Evolutionary conservation across 2,113 vertebrate species (phyloP).

Genomic region (Pterophyllum scalare): DNA sequence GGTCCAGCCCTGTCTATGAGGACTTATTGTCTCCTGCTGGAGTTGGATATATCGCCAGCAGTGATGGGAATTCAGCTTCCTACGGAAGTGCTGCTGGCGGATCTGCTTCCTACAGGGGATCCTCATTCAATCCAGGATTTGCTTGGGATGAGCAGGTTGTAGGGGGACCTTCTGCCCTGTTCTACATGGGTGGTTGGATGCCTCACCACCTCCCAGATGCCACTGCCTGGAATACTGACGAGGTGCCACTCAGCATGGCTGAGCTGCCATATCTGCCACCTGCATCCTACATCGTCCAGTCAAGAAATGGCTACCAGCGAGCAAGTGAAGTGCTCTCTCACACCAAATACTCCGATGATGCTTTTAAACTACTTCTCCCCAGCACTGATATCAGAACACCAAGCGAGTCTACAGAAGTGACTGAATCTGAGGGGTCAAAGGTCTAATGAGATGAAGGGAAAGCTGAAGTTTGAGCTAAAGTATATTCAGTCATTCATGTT

Average conservation of each 20-base stretch:
- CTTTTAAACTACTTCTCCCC: not conserved
- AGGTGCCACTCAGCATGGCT: not conserved
- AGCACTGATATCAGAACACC: not conserved
- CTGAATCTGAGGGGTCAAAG: not conserved
- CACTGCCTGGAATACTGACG: not conserved
- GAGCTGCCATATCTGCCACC: not conserved
- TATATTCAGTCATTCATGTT: too few relatives aligned
- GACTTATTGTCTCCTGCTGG: not conserved
- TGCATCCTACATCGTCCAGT: constrained; percentile 4
- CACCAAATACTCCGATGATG: not conserved
- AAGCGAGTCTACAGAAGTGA: not conserved
- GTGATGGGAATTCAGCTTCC: not conserved
- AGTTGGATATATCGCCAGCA: not conserved
- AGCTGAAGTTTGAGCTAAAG: too few relatives aligned
- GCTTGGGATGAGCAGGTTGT: not conserved
- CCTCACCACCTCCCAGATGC: not conserved
- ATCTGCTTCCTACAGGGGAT: not conserved
- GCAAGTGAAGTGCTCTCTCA: not conserved
- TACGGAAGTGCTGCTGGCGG: not conserved
- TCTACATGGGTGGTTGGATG: not conserved
- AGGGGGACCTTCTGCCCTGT: not conserved
- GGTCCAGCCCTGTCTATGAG: not conserved
- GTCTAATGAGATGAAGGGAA: not conserved
- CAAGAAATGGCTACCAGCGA: not conserved
- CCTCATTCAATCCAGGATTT: not conserved